Base-by-base conservation (phyloP, 1,140 invertebrate species). In the Drosophila parabipectinata region DNA sequence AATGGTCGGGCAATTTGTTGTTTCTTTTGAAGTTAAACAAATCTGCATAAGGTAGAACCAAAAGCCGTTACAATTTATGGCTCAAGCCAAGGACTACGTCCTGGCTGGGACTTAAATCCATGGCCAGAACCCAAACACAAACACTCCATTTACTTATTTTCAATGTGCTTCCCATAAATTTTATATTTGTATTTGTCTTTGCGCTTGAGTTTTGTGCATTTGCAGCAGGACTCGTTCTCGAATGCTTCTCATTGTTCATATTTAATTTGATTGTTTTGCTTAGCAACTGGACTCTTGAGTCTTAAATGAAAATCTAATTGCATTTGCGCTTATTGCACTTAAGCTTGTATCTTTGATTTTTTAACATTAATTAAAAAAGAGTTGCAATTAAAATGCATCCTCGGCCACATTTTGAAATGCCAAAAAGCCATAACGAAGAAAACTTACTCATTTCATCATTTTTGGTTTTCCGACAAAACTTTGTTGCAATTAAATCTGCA, bases 1-100 rank as follows among this genome's bases (percentile, higher is more conserved):
- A 41, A 45, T 63, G 39, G 26, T 55, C 28, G 78, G 63, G 61
- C 73, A 81, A 76, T 87, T 81, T 85, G 82, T 82, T 87, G 76
- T 67, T 64, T 78, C 74, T 82, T 85, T 87, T 87, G 83, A 82
- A 82, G 79, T 88, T 78, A 76, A 75, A 88, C 75, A 87, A 87
- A 87, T 87, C 82, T 88, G 82, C 82, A 87, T 87, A 87, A 87
- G 83, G 78, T 87, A 68, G 44, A 21, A 62, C 61, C 64, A 61
- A 82, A 81, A 87, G 78, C 82, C 75, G 61, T 76, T 72, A 76
- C 64, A 87, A 88, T 87, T 87, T 85, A 85, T 85, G 78, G 77
- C 74, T 76, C 66, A 52, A 56, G 50, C 62, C 66, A 45, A 44
- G 37, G 77, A 34, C 64, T 57, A 32, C 14, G 44, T 61, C 45